Evolutionary conservation across 2,113 vertebrate species (phyloP), one percentile per base, ranked within the genome.

Genomic region (Telmatochromis sp.): DNA sequence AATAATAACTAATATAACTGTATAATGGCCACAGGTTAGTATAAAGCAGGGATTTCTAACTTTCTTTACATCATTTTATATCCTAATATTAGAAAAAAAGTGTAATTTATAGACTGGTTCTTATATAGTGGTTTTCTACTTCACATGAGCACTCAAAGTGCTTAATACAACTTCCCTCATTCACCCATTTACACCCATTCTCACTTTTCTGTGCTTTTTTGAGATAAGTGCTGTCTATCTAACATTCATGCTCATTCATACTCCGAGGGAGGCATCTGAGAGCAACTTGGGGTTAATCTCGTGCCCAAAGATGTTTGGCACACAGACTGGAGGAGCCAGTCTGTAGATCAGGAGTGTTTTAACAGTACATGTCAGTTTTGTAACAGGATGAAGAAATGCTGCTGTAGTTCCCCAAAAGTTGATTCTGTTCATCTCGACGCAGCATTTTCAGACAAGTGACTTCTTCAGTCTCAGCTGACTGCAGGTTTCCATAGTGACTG

Each of bases 151-250:
- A n/a, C 31, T 35, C 60, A 12, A 7, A 19, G 15, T 33, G 28
- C 28, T 60, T 33, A 60, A 63, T 60, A 33, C 58, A 63, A 7
- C 31, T 35, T 65, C 31, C 9, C 33, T 65, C 60, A 37, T 65
- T 35, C 60, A 65, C 33, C 60, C 60, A 37, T 65, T 65, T 7
- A 65, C 6, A 65, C 60, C 15, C 58, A 63, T 63, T 63, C 28
- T 63, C 58, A 33, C 28, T 63, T 63, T 63, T 63, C 5, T 63
- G 12, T 65, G 60, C 19, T 37, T 65, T 0, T 13, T 2, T n/a
- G 19, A 37, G 17, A 37, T n/a, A 65, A 65, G 60, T 37, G 33
- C 19, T 65, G 33, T 65, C 60, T 65, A 21, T 13, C 1, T 65
- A 21, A n/a, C 60, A 65, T 37, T 37, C 60, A 13, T 37, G 60